These are phyloP conservation scores for Torymus auratus DNA, from an alignment of 2,888 invertebrate species.

Conservation along the genomic window DNA sequence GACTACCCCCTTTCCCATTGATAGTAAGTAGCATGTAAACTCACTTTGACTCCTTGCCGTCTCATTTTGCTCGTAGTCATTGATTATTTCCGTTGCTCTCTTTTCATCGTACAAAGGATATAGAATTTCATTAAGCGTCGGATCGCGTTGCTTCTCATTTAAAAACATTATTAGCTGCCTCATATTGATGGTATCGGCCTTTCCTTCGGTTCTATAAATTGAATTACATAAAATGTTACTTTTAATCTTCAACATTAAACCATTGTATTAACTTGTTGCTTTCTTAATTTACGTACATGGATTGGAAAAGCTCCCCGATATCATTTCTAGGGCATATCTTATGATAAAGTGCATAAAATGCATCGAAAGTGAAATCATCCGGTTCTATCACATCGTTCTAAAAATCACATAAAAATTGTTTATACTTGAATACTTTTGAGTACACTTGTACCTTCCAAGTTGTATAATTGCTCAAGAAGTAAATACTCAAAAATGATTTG, in stretches of 20 bases:
- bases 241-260: too few relatives aligned
- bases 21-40: slow-evolving; percentile 60
- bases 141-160: slow-evolving; percentile 98
- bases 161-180: slow-evolving; percentile 94
- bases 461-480: too few relatives aligned
- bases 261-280: neutral
- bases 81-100: slow-evolving; percentile 94
- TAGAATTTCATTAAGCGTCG: slow-evolving; percentile 97
- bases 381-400: slow-evolving; percentile 96
- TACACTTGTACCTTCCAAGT: too few relatives aligned
- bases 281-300: slow-evolving; percentile 86
- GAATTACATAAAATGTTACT: too few relatives aligned
- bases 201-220: slow-evolving; percentile 88
- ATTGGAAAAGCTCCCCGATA: slow-evolving; percentile 97
- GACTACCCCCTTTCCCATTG: too few relatives aligned
- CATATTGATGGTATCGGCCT: slow-evolving; percentile 90
- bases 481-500: too few relatives aligned
- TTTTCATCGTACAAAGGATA: slow-evolving; percentile 98
- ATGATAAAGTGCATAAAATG: slow-evolving; percentile 98
- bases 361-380: slow-evolving; percentile 97
- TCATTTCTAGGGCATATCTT: slow-evolving; percentile 99
- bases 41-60: slow-evolving; percentile 85
- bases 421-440: too few relatives aligned
- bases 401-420: slow-evolving; percentile 62
- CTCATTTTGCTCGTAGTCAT: slow-evolving; percentile 92